Percentiles rank a stretch among this genome's conserved stretches.
phyloP scores from a whole-genome alignment of 2,797 vertebrate genomes.

The Remorina albescens region DNA sequence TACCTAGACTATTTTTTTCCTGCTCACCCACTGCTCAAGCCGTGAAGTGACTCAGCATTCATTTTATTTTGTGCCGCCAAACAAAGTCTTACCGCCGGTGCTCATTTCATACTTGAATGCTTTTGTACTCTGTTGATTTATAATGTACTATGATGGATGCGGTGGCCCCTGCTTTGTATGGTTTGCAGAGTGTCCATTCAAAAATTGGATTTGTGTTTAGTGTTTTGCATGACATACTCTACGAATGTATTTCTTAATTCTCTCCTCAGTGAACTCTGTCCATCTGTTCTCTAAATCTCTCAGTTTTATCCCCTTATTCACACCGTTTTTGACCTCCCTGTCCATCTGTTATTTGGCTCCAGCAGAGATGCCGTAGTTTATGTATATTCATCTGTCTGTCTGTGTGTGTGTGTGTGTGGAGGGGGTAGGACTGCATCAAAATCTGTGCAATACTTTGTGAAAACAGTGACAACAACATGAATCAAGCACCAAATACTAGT shows the following conservation, averaged over 20 bases:
- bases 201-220: neutral
- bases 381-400: conserved; percentile 13
- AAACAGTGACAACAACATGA: neutral
- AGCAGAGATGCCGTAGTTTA: conserved; percentile 39
- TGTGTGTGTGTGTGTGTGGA: neutral
- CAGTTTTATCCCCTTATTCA: conserved; percentile 29
- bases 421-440: neutral
- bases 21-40: conserved; percentile 54
- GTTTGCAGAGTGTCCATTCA: neutral
- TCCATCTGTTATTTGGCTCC: conserved; percentile 54
- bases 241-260: neutral
- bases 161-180: neutral
- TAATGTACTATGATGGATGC: neutral
- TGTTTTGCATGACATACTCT: neutral
- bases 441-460: conserved; percentile 13
- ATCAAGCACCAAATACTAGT: conserved; percentile 14
- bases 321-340: conserved; percentile 45
- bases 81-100: conserved; percentile 28
- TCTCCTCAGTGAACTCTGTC: conserved; percentile 14
- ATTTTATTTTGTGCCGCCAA: conserved; percentile 28
- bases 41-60: conserved; percentile 74
- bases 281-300: conserved; percentile 38
- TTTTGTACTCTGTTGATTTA: conserved; percentile 9
- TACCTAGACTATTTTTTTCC: conserved; percentile 56
- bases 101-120: conserved; percentile 16